Evolutionary conservation across 1,140 invertebrate genomes (phyloP), one percentile per base, ranked within the genome.

Genomic region (Solenopsis fugax): DNA sequence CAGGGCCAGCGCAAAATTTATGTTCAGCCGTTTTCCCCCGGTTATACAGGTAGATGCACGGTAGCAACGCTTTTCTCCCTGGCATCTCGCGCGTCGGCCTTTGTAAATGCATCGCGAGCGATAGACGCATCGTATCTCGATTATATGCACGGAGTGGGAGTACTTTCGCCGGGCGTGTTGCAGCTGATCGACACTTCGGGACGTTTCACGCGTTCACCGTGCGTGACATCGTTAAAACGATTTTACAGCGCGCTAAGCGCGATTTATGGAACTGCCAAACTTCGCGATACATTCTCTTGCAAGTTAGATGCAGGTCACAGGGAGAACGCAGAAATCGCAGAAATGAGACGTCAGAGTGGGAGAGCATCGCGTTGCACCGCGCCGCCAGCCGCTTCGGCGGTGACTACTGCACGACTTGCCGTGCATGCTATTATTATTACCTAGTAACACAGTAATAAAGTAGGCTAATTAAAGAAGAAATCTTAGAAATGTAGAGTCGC

Each of bases 1-100:
- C 72, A 65, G 69, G 82, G 76, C 85, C 89, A 78, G 85, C 87
- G 29, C 16, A n/a, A 86, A 92, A 92, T 92, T 92, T 92, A 92
- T 91, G 91, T 78, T 65, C 73, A 87, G 62, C 65, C 75, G 62
- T 88, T 90, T 90, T 65, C 80, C 50, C 62, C 80, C 52, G 76
- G 90, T 88, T 89, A 87, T 88, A 84, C 88, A 84, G 67, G 48
- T 73, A 29, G 56, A 80, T 60, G 48, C 60, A 60, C 18, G 9
- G 62, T 64, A 71, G 64, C 48, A 37, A 60, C 62, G 72, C 80
- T 80, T 80, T 87, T 67, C 58, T 52, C 54, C 21, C 54, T 13
- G 69, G 37, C 24, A 56, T 18, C 86, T n/a, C 58, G 37, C 60
- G 52, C 77, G 77, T 88, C 65, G 48, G 48, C 86, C 67, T 90